Percentiles rank a stretch among this genome's conserved stretches.
Evolutionary conservation across 2,888 invertebrate genomes (phyloP).

Genomic region (Aspidiotus rigidus): DNA sequence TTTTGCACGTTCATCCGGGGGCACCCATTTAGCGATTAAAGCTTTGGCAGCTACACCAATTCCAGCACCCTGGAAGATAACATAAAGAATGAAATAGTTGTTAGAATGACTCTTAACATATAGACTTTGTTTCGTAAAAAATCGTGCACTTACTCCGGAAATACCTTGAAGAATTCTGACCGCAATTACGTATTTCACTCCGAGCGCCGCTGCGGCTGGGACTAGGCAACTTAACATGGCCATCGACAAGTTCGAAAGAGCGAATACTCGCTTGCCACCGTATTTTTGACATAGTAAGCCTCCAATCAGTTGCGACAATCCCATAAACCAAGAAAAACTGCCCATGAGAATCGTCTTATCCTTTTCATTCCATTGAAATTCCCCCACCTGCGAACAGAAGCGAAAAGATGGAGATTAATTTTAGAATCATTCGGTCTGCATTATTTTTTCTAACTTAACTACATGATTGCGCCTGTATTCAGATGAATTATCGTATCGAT

Average conservation of each 20-base stretch:
- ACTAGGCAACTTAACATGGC: conserved; percentile 58
- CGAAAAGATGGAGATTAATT: too few relatives aligned
- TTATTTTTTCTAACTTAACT: too few relatives aligned
- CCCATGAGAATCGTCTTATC: conserved; percentile 57
- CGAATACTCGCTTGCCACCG: conserved; percentile 61
- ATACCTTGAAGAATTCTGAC: conserved; percentile 59
- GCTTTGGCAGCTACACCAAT: conserved; percentile 65
- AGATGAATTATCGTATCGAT: too few relatives aligned
- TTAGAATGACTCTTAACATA: background rate
- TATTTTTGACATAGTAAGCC: conserved; percentile 60
- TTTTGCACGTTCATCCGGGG: conserved; percentile 65
- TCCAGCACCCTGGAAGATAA: conserved; percentile 45
- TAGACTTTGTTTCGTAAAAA: background rate
- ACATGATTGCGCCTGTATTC: too few relatives aligned
- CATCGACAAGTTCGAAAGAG: conserved; percentile 58
- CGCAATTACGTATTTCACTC: conserved; percentile 53
- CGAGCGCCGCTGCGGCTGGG: conserved; percentile 54
- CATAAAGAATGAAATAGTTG: background rate
- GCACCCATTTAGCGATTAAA: conserved; percentile 73
- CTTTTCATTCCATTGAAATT: conserved; percentile 55
- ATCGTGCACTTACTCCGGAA: conserved; percentile 51
- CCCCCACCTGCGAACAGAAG: conserved; percentile 43
- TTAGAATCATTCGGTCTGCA: too few relatives aligned
- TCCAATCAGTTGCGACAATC: conserved; percentile 60
- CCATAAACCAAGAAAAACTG: conserved; percentile 65